phyloP scores from a whole-genome alignment of 2,888 invertebrate genomes.

The Ceramica pisi region DNA sequence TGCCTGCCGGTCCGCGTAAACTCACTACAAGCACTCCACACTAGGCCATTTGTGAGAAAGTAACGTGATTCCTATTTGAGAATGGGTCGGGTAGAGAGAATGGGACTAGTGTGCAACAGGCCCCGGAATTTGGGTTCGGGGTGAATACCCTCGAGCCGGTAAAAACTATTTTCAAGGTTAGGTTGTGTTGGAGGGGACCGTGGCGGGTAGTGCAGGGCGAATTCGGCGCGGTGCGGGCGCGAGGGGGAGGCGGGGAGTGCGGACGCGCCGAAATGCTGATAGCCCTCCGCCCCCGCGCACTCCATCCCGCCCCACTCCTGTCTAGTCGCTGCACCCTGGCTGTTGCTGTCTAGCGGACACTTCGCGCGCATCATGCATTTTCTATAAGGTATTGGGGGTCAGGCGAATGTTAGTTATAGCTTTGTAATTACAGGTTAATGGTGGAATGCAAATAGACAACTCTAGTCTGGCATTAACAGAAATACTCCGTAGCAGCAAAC shows the following conservation, averaged over 20 bases:
- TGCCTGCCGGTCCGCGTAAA: slow-evolving; percentile 83
- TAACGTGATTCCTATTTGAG: slow-evolving; percentile 79
- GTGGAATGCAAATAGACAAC: slow-evolving; percentile 35
- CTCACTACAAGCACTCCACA: slow-evolving; percentile 77
- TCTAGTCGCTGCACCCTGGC: slow-evolving; percentile 76
- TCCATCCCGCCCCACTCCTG: slow-evolving; percentile 61
- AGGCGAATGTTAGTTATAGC: slow-evolving; percentile 24
- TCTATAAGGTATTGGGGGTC: slow-evolving; percentile 46
- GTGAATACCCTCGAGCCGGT: slow-evolving; percentile 90
- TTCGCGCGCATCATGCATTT: slow-evolving; percentile 65
- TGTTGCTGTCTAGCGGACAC: slow-evolving; percentile 63
- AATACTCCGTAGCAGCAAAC: slow-evolving; percentile 19
- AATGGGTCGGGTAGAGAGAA: slow-evolving; percentile 71
- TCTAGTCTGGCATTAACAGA: slow-evolving; percentile 14
- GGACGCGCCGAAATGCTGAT: slow-evolving; percentile 90
- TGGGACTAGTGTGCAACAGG: slow-evolving; percentile 83
- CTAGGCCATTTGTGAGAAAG: slow-evolving; percentile 71
- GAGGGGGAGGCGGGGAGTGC: slow-evolving; percentile 71
- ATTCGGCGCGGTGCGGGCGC: slow-evolving; percentile 80
- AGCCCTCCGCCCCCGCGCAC: slow-evolving; percentile 78
- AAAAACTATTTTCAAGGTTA: slow-evolving; percentile 91
- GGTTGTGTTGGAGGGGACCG: slow-evolving; percentile 87
- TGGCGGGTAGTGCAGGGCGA: slow-evolving; percentile 87
- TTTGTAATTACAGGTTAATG: slow-evolving; percentile 18
- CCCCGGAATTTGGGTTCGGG: slow-evolving; percentile 89